These are phyloP conservation scores for Ptilonorhynchus violaceus DNA, from an alignment of 2,113 vertebrate species.

Conservation along the genomic window DNA sequence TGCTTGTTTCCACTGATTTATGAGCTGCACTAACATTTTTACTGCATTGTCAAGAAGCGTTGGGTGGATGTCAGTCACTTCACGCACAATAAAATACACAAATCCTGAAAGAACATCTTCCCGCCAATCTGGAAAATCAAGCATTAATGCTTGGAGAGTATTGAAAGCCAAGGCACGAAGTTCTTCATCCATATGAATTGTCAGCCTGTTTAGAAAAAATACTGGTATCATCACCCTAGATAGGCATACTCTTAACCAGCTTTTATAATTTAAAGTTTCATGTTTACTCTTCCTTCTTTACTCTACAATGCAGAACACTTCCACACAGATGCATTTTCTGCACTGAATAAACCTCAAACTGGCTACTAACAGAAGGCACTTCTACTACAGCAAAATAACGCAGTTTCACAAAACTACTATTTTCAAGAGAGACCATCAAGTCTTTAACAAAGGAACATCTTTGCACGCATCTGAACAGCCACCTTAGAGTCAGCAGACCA, in stretches of 20 bases:
- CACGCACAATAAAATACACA: conserved; percentile 94
- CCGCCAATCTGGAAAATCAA: conserved; percentile 97
- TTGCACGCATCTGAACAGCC: neutral
- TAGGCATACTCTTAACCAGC: neutral
- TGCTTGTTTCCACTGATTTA: conserved; percentile 95
- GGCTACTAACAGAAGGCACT: neutral
- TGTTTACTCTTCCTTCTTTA: neutral
- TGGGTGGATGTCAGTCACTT: conserved; percentile 95
- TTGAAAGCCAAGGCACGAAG: conserved; percentile 95
- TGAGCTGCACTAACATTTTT: conserved; percentile 97
- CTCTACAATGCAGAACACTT: neutral
- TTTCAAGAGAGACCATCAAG: neutral
- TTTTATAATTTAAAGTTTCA: neutral
- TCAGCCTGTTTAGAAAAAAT: conserved; percentile 81
- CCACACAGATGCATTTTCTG: neutral
- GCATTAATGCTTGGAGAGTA: conserved; percentile 95
- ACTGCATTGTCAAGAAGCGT: conserved; percentile 95
- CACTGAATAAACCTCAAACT: neutral
- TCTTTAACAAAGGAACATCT: neutral
- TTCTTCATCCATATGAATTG: conserved; percentile 99
- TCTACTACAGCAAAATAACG: neutral
- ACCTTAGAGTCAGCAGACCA: neutral
- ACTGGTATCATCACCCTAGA: neutral
- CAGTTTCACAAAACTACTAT: neutral
- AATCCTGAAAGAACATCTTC: conserved; percentile 97